A percentile compares a stretch with the other conserved stretches of the same genome.
phyloP scores from a whole-genome alignment of 2,797 vertebrate species.

The Rhabdophis nuchalis region DNA sequence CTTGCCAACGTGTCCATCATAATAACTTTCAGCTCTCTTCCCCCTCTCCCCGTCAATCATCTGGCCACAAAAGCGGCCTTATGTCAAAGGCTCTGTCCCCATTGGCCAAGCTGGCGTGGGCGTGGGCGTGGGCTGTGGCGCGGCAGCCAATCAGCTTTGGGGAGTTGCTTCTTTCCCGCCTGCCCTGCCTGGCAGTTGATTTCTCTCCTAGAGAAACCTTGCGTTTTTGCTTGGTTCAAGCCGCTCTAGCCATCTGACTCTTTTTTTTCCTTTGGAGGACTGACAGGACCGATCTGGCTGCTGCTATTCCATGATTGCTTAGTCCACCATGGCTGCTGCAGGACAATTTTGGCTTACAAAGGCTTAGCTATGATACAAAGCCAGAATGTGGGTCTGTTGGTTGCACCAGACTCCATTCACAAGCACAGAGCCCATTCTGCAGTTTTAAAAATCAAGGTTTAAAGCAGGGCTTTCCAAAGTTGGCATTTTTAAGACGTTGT shows the following conservation, averaged over 20 bases:
- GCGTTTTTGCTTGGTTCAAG: not conserved
- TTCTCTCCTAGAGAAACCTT: not conserved
- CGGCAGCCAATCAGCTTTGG: not conserved
- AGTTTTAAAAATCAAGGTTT: not conserved
- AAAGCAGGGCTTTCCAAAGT: not conserved
- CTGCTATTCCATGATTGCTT: not conserved
- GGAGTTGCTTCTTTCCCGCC: not conserved
- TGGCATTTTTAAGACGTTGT: not conserved
- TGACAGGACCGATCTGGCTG: not conserved
- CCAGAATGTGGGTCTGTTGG: not conserved
- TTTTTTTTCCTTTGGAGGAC: not conserved
- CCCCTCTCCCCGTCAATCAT: not conserved
- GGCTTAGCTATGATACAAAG: not conserved
- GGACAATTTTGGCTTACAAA: not conserved
- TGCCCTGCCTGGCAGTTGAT: not conserved
- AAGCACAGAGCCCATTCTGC: not conserved
- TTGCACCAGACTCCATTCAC: not conserved
- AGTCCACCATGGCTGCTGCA: not conserved
- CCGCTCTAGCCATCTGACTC: not conserved
- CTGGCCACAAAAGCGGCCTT: not conserved
- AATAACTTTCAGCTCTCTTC: not conserved
- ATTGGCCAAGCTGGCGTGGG: not conserved
- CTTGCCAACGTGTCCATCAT: not conserved
- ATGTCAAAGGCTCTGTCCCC: not conserved
- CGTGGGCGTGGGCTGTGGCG: not conserved